Evolutionary conservation across 37 sponge, comb jelly and placozoan genomes (phyloP), one percentile per base, ranked within the genome.

Genomic region (Dysidea cf. avara): DNA sequence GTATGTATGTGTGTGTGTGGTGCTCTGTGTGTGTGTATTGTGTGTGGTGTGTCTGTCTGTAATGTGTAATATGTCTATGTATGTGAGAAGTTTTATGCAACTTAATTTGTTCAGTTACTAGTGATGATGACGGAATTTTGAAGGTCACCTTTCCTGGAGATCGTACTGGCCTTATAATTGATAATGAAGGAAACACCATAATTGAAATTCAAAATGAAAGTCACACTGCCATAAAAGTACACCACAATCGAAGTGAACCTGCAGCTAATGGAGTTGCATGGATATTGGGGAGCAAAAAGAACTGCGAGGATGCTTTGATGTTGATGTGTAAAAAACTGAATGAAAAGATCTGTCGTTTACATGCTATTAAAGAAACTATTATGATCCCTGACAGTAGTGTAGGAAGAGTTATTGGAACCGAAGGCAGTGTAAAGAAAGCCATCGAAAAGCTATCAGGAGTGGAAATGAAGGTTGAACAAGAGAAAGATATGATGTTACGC

Each of bases 151-250:
- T 13, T 30, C 77, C 87, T 52, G 57, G 71, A 33, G 92, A 92
- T 53, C 52, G 64, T 16, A 74, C 67, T 46, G 92, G 92, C 75
- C 39, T 87, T 33, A 61, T 92, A n/a, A 83, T 92, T 50, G 92
- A 88, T 4, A 82, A 49, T 25, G 83, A 79, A 25, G 92, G 92
- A 24, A 76, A 78, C 46, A 92, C 80, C 34, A 78, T 86, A 24
- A 32, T 56, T 13, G 66, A 57, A 40, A 73, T 92, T 0, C 74
- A 92, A 52, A 76, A 75, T 31, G 81, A 86, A 30, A 83, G 79
- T 3, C 60, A 79, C 52, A 77, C 84, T 30, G 83, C 29, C 3
- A 74, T 86, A 18, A 79, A 75, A 49, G 61, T 92, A 30, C 22
- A 22, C 9, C 35, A 7, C n/a, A 14, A 7, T 50, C 28, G 46